phyloP scores from a whole-genome alignment of 2,797 vertebrate species.

The Gila robusta region DNA sequence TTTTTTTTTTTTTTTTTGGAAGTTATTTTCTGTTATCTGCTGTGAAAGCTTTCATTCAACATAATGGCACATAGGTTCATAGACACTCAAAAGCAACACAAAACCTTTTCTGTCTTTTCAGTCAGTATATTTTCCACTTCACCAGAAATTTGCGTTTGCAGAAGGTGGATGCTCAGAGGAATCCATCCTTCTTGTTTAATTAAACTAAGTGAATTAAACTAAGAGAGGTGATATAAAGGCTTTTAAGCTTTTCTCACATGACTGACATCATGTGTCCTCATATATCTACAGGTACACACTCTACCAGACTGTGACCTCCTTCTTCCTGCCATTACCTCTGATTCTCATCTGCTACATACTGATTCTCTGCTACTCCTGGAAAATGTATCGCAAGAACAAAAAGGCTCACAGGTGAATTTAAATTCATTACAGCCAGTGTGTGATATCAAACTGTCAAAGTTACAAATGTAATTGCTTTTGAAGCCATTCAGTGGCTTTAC shows the following conservation, averaged over 20 bases:
- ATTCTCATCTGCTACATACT: conserved; percentile 74
- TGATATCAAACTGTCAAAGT: neutral
- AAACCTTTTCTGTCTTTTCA: neutral
- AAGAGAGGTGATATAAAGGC: neutral
- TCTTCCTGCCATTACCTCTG: conserved; percentile 75
- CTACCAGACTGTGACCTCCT: conserved; percentile 74
- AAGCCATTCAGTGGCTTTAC: neutral
- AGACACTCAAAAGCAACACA: neutral
- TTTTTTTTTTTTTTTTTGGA: too few species aligned
- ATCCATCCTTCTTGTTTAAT: neutral
- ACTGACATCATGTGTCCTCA: neutral
- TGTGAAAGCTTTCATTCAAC: neutral
- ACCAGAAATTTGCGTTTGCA: neutral
- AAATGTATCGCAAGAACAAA: conserved; percentile 75
- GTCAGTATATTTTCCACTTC: neutral
- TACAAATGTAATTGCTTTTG: neutral
- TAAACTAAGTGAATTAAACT: neutral
- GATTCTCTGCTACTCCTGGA: conserved; percentile 74
- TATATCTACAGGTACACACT: conserved; percentile 71
- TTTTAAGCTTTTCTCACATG: neutral
- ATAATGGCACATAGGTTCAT: neutral
- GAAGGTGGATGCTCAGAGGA: neutral
- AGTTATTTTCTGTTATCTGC: neutral
- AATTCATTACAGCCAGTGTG: neutral
- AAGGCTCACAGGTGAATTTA: conserved; percentile 68